Conservation (phyloP, 2,888 invertebrate species). For the Liopterus haemorrhoidalis region DNA sequence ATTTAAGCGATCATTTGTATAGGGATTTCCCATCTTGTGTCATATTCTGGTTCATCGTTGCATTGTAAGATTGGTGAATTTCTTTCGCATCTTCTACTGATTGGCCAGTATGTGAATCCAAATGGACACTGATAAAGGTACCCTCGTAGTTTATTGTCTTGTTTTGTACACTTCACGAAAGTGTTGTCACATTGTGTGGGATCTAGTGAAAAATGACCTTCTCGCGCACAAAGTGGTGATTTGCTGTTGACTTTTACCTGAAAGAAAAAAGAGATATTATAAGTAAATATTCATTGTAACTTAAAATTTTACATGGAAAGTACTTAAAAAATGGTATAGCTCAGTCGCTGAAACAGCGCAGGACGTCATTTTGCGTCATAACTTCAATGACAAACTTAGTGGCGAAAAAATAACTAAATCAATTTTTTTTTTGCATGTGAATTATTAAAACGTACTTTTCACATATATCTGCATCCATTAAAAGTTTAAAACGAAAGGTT, state of each 20-base stretch:
- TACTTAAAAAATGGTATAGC: no score
- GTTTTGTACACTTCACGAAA: slow-evolving; percentile 72
- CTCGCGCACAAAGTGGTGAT: slow-evolving; percentile 56
- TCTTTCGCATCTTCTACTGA: slow-evolving; percentile 70
- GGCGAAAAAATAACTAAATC: no score
- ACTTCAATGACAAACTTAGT: no score
- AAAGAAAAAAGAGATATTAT: slow-evolving; percentile 33
- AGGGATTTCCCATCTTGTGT: slow-evolving; percentile 53
- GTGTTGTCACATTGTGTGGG: slow-evolving; percentile 61
- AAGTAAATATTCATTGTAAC: slow-evolving; percentile 8
- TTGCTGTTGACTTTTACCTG: slow-evolving; percentile 59
- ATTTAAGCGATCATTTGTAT: slow-evolving; percentile 48
- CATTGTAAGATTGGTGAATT: slow-evolving; percentile 58
- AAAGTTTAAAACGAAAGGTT: no score
- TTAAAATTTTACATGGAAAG: no score
- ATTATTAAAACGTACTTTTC: no score
- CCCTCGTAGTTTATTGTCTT: slow-evolving; percentile 54
- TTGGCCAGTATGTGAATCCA: slow-evolving; percentile 69
- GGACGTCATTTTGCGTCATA: no score
- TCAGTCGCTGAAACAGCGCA: no score
- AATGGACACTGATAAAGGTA: slow-evolving; percentile 71
- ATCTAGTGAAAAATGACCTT: slow-evolving; percentile 66
- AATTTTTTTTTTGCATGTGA: no score
- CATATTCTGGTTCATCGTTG: slow-evolving; percentile 37
- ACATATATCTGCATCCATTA: no score